phyloP scores from a whole-genome alignment of 1,140 invertebrate species.

The Drosophila navojoa region DNA sequence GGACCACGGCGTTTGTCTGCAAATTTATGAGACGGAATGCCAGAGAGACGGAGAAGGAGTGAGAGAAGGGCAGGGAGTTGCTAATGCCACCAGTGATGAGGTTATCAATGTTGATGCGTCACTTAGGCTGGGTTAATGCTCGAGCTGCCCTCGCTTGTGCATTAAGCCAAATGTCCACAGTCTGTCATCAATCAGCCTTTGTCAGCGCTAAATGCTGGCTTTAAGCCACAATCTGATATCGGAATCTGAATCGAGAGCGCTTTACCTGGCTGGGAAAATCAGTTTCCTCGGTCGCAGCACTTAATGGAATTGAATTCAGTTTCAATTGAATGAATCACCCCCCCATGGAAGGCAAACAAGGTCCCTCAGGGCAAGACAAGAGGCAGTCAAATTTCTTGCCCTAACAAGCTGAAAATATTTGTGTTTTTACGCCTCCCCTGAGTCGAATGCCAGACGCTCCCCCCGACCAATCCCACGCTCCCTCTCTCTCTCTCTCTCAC shows the following conservation, averaged over 20 bases:
- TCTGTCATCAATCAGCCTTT: conserved; percentile 68
- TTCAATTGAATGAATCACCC: conserved; percentile 45
- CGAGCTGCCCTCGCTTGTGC: conserved; percentile 1
- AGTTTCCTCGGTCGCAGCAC: conserved; percentile 60
- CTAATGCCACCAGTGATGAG: conserved; percentile 25
- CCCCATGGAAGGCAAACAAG: not conserved
- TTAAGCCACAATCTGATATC: conserved; percentile 41
- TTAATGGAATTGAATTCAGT: conserved; percentile 84
- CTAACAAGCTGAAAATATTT: conserved; percentile 79
- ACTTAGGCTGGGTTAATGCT: conserved; percentile 66
- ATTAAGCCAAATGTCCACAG: conserved; percentile 22
- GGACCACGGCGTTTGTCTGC: conserved; percentile 54
- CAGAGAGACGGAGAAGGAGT: not conserved
- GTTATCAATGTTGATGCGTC: conserved; percentile 66
- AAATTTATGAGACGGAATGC: conserved; percentile 75
- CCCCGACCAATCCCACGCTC: no score
- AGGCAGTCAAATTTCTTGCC: conserved; percentile 31
- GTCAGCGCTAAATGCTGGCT: conserved; percentile 51
- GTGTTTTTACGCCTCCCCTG: conserved; percentile 61
- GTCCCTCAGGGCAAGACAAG: conserved; percentile 48
- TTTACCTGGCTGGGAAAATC: conserved; percentile 36
- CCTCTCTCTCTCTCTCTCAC: conserved; percentile 19
- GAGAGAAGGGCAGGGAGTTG: conserved; percentile 5
- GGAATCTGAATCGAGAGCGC: conserved; percentile 39
- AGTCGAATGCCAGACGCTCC: conserved; percentile 3